Evolutionary conservation across 2,888 invertebrate species (phyloP), one percentile per base, ranked within the genome.

Genomic region (Iselma pallidipennis): DNA sequence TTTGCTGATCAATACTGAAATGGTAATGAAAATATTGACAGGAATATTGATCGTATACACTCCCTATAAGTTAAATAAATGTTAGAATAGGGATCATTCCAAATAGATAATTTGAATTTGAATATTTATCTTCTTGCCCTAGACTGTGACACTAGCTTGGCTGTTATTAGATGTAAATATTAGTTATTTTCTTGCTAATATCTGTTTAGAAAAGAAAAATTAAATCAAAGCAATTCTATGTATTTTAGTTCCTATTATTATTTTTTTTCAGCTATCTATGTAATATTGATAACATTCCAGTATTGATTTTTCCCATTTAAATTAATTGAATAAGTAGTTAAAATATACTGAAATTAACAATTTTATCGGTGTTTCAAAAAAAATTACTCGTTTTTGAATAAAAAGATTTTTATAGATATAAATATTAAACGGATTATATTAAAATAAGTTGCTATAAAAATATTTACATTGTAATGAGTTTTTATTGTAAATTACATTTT

Each of bases 131-230:
- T 63, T 67, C 70, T 71, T 69, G 70, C 70, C 68, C 62, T 68
- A 67, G 63, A 69, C 72, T 72, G 72, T 72, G 72, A 72, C 66
- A 66, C 61, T 66, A 66, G 62, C 65, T 70, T 71, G 72, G 72
- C 72, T 72, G 72, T 72, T 68, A 71, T 72, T 68, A 66, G 65
- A 55, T n/a, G n/a, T n/a, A n/a, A 55, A 53, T 65, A 58, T 61
- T 64, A 59, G 59, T 59, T 58, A 49, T 49, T 49, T 42, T 56
- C 49, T 48, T 33, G 54, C 63, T 59, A 53, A 25, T 19, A 28
- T 59, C 33, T 56, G 56, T 51, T n/a, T 33, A 53, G 37, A n/a
- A n/a, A n/a, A n/a, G n/a, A 19, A 42, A 1, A 1, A 10, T 29
- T 29, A 10, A 29, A 10, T 42, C 19, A 42, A 42, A 42, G 19